Evolutionary conservation across 2,888 invertebrate species (phyloP).

Genomic region (Nemurella pictetii): DNA sequence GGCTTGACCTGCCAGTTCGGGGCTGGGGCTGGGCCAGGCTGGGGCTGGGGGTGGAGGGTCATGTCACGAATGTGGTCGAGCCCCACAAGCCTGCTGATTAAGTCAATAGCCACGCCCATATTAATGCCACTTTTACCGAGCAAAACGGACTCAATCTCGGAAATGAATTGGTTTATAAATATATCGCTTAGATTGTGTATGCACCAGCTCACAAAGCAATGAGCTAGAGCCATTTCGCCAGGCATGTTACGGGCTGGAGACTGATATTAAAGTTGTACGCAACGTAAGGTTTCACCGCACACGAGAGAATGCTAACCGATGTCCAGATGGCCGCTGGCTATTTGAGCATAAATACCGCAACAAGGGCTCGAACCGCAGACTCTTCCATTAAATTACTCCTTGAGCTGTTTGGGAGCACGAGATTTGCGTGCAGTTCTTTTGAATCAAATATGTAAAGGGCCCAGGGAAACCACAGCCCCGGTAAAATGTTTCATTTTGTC

Average conservation of each 20-base stretch:
- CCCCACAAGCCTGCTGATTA: slow-evolving; percentile 29
- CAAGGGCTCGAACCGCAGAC: neutral
- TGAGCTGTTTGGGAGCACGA: neutral
- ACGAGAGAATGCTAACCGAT: neutral
- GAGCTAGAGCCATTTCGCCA: neutral
- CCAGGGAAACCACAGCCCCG: neutral
- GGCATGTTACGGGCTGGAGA: neutral
- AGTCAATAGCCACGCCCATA: slow-evolving; percentile 29
- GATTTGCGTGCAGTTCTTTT: neutral
- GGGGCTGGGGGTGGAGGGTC: slow-evolving; percentile 2
- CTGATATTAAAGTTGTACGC: neutral
- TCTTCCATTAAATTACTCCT: neutral
- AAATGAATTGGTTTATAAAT: neutral
- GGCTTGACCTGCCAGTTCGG: neutral
- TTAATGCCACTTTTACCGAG: slow-evolving; percentile 20
- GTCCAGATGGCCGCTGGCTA: neutral
- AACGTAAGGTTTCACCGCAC: too few species aligned
- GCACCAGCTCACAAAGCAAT: too few species aligned
- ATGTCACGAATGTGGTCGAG: slow-evolving; percentile 15
- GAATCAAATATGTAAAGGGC: neutral
- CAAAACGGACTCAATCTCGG: neutral
- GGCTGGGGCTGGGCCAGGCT: neutral
- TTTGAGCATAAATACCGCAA: neutral
- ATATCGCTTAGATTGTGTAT: too few species aligned
- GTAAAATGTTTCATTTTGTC: neutral